A percentile compares a stretch with the other conserved stretches of the same genome.
Evolutionary conservation across 2,888 invertebrate species (phyloP).

Genomic region (Dynastes hyllus): DNA sequence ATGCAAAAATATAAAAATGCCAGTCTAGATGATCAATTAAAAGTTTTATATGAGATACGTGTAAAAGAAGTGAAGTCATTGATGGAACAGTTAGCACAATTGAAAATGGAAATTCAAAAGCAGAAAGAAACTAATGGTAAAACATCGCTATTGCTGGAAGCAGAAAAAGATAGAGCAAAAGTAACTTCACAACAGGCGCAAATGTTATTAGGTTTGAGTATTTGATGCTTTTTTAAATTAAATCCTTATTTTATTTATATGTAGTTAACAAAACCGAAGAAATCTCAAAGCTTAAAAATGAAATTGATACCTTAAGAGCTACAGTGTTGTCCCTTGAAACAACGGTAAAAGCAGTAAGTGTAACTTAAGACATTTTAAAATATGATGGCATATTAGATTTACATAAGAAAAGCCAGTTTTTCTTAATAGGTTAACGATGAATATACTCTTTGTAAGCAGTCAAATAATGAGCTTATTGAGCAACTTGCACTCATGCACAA

Average conservation of each 20-base stretch:
- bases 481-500: conserved; percentile 58
- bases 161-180: conserved; percentile 57
- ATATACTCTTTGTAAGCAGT: conserved; percentile 53
- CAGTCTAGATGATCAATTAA: conserved; percentile 57
- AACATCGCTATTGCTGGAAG: conserved; percentile 55
- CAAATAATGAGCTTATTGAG: conserved; percentile 57
- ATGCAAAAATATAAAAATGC: conserved; percentile 57
- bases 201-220: conserved; percentile 55
- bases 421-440: conserved; percentile 55
- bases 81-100: conserved; percentile 54
- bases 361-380: not conserved
- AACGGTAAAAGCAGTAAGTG: conserved; percentile 47
- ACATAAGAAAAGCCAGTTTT: not conserved
- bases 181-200: conserved; percentile 59
- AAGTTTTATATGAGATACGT: conserved; percentile 59
- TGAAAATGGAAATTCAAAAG: conserved; percentile 53
- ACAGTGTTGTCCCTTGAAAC: conserved; percentile 41
- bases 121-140: conserved; percentile 53
- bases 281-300: conserved; percentile 53
- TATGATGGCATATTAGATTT: too few species aligned
- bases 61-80: conserved; percentile 59
- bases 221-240: not conserved
- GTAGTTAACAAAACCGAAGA: conserved; percentile 55
- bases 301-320: conserved; percentile 51
- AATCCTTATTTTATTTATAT: conserved; percentile 26